Evolutionary conservation across 2,113 vertebrate genomes (phyloP).

Genomic region (Trogon surrucura): DNA sequence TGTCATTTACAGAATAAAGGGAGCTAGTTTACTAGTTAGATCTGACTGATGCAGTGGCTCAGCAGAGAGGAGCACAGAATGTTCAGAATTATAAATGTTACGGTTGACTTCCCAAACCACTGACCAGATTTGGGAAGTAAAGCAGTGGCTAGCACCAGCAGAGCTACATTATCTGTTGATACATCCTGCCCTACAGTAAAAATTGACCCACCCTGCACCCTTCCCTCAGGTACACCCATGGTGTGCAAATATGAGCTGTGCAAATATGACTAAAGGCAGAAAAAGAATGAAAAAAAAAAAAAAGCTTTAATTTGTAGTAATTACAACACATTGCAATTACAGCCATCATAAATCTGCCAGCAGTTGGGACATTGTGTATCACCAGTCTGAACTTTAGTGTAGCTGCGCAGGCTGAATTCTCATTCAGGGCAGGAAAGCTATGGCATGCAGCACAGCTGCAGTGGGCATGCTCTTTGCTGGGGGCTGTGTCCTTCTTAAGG

Average conservation of each 20-base stretch:
- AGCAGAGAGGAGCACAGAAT: not conserved
- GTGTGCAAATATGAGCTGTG: not conserved
- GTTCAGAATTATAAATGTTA: not conserved
- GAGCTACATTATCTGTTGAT: not conserved
- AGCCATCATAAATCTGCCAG: not conserved
- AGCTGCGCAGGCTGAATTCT: not conserved
- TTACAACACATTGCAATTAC: not conserved
- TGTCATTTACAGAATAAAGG: not conserved
- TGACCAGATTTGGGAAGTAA: not conserved
- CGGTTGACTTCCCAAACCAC: not conserved
- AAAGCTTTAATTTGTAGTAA: not conserved
- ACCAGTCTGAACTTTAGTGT: not conserved
- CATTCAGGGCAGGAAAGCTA: not conserved
- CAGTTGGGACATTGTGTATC: too few species aligned
- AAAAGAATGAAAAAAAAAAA: not conserved
- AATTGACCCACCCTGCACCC: not conserved
- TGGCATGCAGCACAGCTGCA: not conserved
- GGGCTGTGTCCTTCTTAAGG: not conserved
- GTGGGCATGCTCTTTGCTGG: rapidly evolving
- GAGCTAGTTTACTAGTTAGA: not conserved
- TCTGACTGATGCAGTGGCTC: not conserved
- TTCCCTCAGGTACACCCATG: not conserved
- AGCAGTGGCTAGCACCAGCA: not conserved
- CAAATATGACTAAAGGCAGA: not conserved
- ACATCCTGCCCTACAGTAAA: not conserved